Evolutionary conservation across 1,140 invertebrate species (phyloP).

Genomic region (Mactra quadrangularis): DNA sequence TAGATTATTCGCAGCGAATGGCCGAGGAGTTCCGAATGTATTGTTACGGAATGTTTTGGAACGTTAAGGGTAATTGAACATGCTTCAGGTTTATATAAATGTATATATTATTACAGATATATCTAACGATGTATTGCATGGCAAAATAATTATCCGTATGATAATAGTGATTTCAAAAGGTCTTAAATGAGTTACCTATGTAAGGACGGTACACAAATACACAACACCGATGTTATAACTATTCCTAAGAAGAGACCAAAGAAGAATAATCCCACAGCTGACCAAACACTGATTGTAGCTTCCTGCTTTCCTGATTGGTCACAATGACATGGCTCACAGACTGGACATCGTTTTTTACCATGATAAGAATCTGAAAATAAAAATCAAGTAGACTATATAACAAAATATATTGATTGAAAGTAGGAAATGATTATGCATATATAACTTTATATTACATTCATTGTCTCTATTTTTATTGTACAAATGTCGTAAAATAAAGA

Average conservation of each 20-base stretch:
- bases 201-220: conserved; percentile 39
- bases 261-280: conserved; percentile 17
- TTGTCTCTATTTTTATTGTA: not conserved
- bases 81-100: too few relatives aligned
- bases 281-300: not conserved
- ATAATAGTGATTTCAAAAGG: too few relatives aligned
- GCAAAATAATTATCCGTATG: too few relatives aligned
- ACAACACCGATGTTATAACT: conserved; percentile 10
- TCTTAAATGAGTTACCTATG: too few relatives aligned
- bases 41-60: too few relatives aligned
- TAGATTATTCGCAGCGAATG: too few relatives aligned
- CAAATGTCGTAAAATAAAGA: not conserved
- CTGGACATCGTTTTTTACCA: not conserved
- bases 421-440: not conserved
- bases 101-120: too few relatives aligned
- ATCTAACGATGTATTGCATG: too few relatives aligned
- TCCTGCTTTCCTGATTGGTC: not conserved
- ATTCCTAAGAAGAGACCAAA: conserved; percentile 11
- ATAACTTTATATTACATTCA: not conserved
- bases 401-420: not conserved
- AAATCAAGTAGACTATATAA: not conserved
- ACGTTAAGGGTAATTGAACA: too few relatives aligned
- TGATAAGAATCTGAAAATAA: not conserved
- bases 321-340: conserved; percentile 15
- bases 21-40: too few relatives aligned